Evolutionary conservation across 1,140 invertebrate species (phyloP), one percentile per base, ranked within the genome.

Genomic region (Drosophila sproati): DNA sequence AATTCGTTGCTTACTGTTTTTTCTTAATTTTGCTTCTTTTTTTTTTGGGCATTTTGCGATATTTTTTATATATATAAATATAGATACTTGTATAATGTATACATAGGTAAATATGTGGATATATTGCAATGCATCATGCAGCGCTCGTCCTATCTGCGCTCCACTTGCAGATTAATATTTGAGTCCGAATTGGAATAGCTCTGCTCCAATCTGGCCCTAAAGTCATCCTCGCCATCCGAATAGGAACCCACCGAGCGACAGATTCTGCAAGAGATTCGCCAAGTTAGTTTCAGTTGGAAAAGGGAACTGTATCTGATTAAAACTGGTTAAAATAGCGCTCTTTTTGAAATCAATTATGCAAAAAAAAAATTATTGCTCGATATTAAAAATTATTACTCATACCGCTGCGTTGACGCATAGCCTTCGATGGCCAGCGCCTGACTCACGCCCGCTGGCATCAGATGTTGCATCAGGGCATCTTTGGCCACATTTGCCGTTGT

Each of bases 241-340:
- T 92, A 92, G 10, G 91, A 92, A 39, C 91, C 91, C 45, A 92
- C 91, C 37, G 91, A 92, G 3, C 91, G 91, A 29, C 91, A 91
- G 45, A 82, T 88, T 12, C 90, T 91, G 37, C 3, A 68, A 66
- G 2, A 31, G 8, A 35, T 20, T 20, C 1, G 20, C 20, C 10
- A 20, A 51, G 0, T 47, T 6, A 70, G 7, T 62, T 41, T 12
- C 10, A 28, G 4, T 45, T 28, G 6, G 2, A 28, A 52, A 54
- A 63, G 20, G 20, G 20, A 20, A 20, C 1, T 20, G 20, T 8
- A 43, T 20, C 28, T n/a, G 39, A 41, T 41, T 10, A 41, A 43
- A n/a, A 43, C 7, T 10, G 37, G 7, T 41, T 41, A 3, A 41
- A 20, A 20, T 20, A 20, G 20, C 1, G 39, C 39, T 3, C 8